These are phyloP conservation scores for Gobius niger DNA, from an alignment of 2,113 vertebrate species.

Conservation along the genomic window DNA sequence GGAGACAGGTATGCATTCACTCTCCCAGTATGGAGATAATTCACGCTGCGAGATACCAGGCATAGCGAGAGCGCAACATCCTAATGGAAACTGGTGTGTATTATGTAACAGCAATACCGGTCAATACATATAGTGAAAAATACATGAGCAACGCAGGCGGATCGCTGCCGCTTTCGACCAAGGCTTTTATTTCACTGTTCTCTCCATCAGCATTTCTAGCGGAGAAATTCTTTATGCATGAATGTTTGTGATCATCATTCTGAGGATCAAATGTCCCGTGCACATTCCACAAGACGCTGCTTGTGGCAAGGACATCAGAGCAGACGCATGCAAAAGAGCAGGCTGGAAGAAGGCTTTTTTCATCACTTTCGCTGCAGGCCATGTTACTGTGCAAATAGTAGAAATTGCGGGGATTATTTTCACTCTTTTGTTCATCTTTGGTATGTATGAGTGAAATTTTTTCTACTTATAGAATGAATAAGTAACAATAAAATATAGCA, in stretches of 20 bases:
- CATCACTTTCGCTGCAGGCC: not conserved
- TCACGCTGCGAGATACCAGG: not conserved
- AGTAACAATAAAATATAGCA: no score
- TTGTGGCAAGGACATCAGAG: not conserved
- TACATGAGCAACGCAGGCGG: not conserved
- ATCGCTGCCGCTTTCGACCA: conserved; percentile 2
- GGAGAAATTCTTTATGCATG: conserved; percentile 9
- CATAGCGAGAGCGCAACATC: not conserved
- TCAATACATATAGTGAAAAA: conserved; percentile 6
- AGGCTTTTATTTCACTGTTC: not conserved
- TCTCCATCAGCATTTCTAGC: not conserved
- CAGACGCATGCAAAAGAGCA: not conserved
- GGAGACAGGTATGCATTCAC: not conserved
- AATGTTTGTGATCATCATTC: conserved; percentile 8
- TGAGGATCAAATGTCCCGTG: conserved; percentile 1
- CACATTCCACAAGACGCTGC: not conserved
- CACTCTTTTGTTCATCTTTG: not conserved
- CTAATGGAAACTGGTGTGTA: conserved; percentile 4
- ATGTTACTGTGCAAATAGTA: not conserved
- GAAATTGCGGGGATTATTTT: not conserved
- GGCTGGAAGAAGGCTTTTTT: not conserved
- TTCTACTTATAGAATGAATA: no score
- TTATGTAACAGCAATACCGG: conserved; percentile 7
- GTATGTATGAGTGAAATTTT: not conserved
- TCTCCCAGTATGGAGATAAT: conserved; percentile 1